phyloP scores from a whole-genome alignment of 1,140 invertebrate species.

The Penaeus japonicus region DNA sequence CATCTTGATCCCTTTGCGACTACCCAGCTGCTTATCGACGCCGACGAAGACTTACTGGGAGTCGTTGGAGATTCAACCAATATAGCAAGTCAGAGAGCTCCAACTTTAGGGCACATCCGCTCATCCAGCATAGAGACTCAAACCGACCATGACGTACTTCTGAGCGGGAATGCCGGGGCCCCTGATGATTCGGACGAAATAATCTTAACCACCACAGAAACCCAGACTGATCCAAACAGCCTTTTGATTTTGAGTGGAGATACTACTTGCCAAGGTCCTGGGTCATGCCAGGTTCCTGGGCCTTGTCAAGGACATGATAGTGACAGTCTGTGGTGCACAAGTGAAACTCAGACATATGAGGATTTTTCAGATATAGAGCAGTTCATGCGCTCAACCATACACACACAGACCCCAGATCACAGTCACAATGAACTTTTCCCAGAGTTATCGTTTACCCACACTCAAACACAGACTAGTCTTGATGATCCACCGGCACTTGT shows the following conservation, averaged over 20 bases:
- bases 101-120: slow-evolving; percentile 33
- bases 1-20: slow-evolving; percentile 38
- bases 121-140: slow-evolving; percentile 56
- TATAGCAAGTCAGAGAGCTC: background rate
- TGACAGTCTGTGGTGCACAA: slow-evolving; percentile 54
- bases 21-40: slow-evolving; percentile 35
- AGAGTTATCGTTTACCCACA: slow-evolving; percentile 48
- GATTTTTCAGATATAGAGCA: slow-evolving; percentile 56
- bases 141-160: slow-evolving; percentile 52
- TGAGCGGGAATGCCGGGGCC: slow-evolving; percentile 40
- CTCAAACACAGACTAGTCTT: slow-evolving; percentile 53
- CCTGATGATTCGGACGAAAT: slow-evolving; percentile 50
- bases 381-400: slow-evolving; percentile 54
- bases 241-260: slow-evolving; percentile 12
- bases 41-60: slow-evolving; percentile 29
- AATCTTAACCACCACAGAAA: slow-evolving; percentile 45
- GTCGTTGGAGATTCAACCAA: background rate
- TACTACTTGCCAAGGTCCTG: slow-evolving; percentile 15
- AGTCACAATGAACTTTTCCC: slow-evolving; percentile 51
- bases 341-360: slow-evolving; percentile 56
- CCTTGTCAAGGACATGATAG: slow-evolving; percentile 34
- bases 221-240: slow-evolving; percentile 41
- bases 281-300: slow-evolving; percentile 14
- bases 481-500: slow-evolving; percentile 53
- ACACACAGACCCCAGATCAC: slow-evolving; percentile 52